Percentiles rank a stretch among this genome's conserved stretches.
Evolutionary conservation across 2,113 vertebrate genomes (phyloP).

Genomic region (Hiodon alosoides): DNA sequence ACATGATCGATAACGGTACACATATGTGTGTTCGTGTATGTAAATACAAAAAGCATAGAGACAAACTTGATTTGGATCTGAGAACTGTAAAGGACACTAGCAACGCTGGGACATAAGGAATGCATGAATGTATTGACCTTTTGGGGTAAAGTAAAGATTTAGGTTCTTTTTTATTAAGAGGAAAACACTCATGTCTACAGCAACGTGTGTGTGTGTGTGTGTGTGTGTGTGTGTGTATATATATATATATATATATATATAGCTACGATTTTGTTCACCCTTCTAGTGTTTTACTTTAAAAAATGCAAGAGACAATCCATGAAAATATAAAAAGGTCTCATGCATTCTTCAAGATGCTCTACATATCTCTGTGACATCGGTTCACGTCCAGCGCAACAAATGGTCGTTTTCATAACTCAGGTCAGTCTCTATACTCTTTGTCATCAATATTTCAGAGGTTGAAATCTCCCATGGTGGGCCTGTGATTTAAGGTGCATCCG

Average conservation of each 20-base stretch:
- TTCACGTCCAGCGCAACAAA: neutral
- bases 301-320: neutral
- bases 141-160: too few relatives aligned
- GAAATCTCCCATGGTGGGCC: neutral
- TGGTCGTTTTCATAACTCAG: neutral
- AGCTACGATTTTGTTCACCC: neutral
- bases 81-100: neutral
- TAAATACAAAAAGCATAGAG: conserved; percentile 2
- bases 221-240: too few relatives aligned
- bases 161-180: too few relatives aligned
- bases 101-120: neutral
- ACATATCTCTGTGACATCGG: neutral
- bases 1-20: neutral
- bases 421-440: conserved; percentile 16
- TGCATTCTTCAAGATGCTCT: neutral
- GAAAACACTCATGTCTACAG: too few relatives aligned
- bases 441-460: neutral
- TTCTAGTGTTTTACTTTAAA: conserved; percentile 13
- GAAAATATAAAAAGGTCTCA: neutral
- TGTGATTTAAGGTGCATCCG: neutral
- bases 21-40: neutral
- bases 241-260: too few relatives aligned
- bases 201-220: too few relatives aligned
- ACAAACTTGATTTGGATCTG: neutral
- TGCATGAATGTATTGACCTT: neutral